A percentile compares a stretch with the other conserved stretches of the same genome.
Evolutionary conservation across 2,797 vertebrate genomes (phyloP).

Genomic region (Gambusia yucatana): DNA sequence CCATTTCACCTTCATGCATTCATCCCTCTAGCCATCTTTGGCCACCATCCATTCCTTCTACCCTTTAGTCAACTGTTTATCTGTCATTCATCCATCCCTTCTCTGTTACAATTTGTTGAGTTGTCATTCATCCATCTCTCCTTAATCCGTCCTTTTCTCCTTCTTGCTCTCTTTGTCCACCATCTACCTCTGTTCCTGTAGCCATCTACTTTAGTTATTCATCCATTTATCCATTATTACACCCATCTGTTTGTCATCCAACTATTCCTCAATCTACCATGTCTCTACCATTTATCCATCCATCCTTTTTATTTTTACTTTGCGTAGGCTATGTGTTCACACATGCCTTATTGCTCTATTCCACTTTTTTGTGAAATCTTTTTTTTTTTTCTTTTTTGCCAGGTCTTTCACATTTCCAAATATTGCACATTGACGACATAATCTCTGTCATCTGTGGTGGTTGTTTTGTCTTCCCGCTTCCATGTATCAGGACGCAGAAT

Average conservation of each 20-base stretch:
- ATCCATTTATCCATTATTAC: not conserved
- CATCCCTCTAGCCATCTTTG: not conserved
- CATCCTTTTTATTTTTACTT: not conserved
- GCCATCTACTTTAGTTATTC: not conserved
- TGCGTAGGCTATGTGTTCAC: not conserved
- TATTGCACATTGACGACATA: too few species aligned
- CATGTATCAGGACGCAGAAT: not conserved
- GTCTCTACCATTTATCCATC: not conserved
- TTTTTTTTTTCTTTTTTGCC: too few species aligned
- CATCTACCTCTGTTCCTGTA: not conserved
- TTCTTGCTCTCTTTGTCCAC: not conserved
- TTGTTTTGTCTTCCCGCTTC: not conserved
- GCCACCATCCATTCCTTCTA: not conserved
- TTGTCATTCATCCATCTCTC: not conserved
- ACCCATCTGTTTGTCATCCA: not conserved
- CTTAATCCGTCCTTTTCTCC: not conserved
- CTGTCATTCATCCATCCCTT: not conserved
- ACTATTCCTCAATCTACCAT: not conserved
- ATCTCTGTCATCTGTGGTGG: too few species aligned
- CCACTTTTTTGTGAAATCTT: too few species aligned
- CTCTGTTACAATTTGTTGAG: not conserved
- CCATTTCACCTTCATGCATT: not conserved
- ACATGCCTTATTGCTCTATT: too few species aligned
- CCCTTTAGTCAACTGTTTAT: not conserved
- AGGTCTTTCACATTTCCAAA: too few species aligned